Evolutionary conservation across 1,140 invertebrate species (phyloP).

Genomic region (Tetramorium alpestre): DNA sequence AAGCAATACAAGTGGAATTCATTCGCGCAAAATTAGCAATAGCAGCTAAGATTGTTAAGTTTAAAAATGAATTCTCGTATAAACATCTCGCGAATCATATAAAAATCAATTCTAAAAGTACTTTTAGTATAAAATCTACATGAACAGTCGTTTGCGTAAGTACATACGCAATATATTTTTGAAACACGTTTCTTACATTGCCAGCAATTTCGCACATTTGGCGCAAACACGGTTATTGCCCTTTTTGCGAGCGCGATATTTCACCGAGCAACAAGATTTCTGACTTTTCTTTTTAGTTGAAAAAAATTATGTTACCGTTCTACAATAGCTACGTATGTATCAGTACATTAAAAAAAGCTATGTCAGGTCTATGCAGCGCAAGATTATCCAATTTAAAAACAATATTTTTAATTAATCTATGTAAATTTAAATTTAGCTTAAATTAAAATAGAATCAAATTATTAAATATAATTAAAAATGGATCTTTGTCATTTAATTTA

Average conservation of each 20-base stretch:
- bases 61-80: neutral
- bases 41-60: neutral
- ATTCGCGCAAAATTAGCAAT: neutral
- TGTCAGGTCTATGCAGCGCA: neutral
- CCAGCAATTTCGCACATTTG: constrained; percentile 39
- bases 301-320: constrained; percentile 1
- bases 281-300: constrained; percentile 4
- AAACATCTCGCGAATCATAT: neutral
- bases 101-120: constrained; percentile 15
- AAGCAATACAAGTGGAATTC: neutral
- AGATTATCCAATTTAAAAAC: neutral
- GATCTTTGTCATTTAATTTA: constrained; percentile 11
- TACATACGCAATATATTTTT: constrained; percentile 30
- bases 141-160: neutral
- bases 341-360: neutral
- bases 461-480: neutral
- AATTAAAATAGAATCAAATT: neutral
- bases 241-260: constrained; percentile 21
- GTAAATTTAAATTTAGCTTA: neutral
- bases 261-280: constrained; percentile 19
- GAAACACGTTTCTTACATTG: constrained; percentile 27
- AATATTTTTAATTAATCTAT: neutral
- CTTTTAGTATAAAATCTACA: constrained; percentile 12
- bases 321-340: neutral
- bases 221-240: constrained; percentile 28